Evolutionary conservation across 2,888 invertebrate genomes (phyloP), one percentile per base, ranked within the genome.

Genomic region (Abrostola tripartita): DNA sequence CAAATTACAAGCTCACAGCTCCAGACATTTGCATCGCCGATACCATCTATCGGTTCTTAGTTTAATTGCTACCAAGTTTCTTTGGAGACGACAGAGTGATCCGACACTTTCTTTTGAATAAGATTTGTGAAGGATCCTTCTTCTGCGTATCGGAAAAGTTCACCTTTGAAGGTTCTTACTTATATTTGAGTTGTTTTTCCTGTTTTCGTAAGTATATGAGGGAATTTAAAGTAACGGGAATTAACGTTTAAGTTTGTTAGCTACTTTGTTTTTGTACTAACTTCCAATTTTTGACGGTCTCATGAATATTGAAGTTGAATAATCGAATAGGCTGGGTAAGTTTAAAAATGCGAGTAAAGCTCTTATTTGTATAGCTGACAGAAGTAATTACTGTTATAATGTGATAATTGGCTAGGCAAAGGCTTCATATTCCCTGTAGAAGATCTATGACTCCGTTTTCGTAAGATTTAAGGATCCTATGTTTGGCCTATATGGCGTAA

Each of bases 1-100:
- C 71, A 74, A 78, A 68, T 77, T 74, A 72, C 78, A 74, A 78
- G 64, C 69, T 70, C 72, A 64, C 62, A 78, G 78, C 61, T 83
- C 78, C 36, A 71, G 58, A 67, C 73, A 78, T 81, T 78, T 81
- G 82, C 84, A 81, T 85, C 66, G 49, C 36, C 59, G 68, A 75
- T 79, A 68, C 54, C 14, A 71, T 71, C 78, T 75, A 65, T 68
- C 63, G 68, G 65, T 61, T 50, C 49, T 37, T 50, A 68, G 63
- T 65, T 78, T 77, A 65, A 76, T 68, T 66, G 71, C 68, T 65
- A 68, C 53, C 54, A 50, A 75, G 71, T 71, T 72, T 53, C 47
- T 42, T 57, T 62, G 10, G 44, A 14, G 59, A 40, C 55, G 38
- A 61, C 40, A 37, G 62, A 54, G 50, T 66, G 49, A 71, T 53